These are phyloP conservation scores for Smutsia temminckii DNA, from an alignment of 2,797 vertebrate species.

Conservation along the genomic window DNA sequence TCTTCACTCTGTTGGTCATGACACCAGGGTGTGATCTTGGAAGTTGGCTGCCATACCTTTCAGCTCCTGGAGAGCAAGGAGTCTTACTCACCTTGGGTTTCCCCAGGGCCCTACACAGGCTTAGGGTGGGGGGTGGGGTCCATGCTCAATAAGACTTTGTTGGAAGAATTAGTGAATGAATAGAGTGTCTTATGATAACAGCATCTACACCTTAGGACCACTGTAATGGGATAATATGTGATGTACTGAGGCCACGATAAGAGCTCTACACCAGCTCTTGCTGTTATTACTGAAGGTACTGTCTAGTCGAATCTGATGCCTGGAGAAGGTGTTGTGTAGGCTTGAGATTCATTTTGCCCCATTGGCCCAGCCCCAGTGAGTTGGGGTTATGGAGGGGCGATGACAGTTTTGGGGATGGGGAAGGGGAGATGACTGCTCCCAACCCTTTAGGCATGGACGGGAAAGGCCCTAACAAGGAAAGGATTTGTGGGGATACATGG, in stretches of 20 bases:
- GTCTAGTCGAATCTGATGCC: not conserved
- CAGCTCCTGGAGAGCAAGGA: not conserved
- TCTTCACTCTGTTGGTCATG: not conserved
- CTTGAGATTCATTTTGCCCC: not conserved
- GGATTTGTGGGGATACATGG: not conserved
- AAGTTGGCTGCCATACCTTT: not conserved
- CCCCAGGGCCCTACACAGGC: not conserved
- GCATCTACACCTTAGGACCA: not conserved
- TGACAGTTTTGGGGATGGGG: not conserved
- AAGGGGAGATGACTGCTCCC: too few species aligned
- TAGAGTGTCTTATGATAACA: not conserved
- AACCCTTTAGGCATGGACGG: not conserved
- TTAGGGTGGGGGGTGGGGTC: not conserved
- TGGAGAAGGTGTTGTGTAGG: not conserved
- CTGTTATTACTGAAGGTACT: rapidly evolving
- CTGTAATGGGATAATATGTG: not conserved
- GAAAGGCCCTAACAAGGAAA: not conserved
- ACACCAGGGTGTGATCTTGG: not conserved
- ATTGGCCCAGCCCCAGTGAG: not conserved
- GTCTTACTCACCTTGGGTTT: not conserved
- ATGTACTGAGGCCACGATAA: rapidly evolving
- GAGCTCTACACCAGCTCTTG: not conserved
- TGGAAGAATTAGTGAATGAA: not conserved
- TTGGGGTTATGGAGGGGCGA: rapidly evolving
- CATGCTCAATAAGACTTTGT: too few species aligned